phyloP scores from a whole-genome alignment of 2,888 invertebrate species.

The Andrena praecox region DNA sequence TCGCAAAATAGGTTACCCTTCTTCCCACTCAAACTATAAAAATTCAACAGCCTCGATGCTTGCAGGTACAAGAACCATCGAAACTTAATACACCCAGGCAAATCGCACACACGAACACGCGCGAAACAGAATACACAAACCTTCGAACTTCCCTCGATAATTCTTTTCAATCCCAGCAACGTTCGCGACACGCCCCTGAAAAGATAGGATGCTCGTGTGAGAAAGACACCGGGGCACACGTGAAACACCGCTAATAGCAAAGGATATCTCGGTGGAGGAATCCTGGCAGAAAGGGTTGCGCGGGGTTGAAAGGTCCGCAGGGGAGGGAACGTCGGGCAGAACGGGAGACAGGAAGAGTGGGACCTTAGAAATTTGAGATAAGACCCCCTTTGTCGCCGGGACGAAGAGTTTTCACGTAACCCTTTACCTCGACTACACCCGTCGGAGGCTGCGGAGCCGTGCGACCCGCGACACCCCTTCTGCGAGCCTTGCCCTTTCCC shows the following conservation, averaged over 20 bases:
- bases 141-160: conserved; percentile 9
- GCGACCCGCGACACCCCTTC: conserved; percentile 58
- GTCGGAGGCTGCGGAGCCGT: conserved; percentile 58
- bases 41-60: too few species aligned
- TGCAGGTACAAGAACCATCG: too few species aligned
- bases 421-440: conserved; percentile 64
- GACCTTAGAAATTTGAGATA: conserved; percentile 73
- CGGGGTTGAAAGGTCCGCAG: conserved; percentile 26
- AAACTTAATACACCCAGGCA: background rate
- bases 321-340: conserved; percentile 39
- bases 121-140: background rate
- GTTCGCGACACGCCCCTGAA: background rate
- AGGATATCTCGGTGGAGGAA: conserved; percentile 42
- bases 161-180: conserved; percentile 11
- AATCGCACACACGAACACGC: background rate
- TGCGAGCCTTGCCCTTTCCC: conserved; percentile 41
- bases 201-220: conserved; percentile 17
- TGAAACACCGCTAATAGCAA: conserved; percentile 54
- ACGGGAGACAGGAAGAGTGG: conserved; percentile 59
- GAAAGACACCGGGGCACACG: conserved; percentile 33
- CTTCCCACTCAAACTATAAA: too few species aligned
- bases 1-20: too few species aligned
- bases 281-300: conserved; percentile 40
- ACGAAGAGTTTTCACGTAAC: conserved; percentile 70
- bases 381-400: conserved; percentile 66